These are phyloP conservation scores for Gymnocypris eckloni DNA, from an alignment of 2,797 vertebrate genomes.

Conservation along the genomic window DNA sequence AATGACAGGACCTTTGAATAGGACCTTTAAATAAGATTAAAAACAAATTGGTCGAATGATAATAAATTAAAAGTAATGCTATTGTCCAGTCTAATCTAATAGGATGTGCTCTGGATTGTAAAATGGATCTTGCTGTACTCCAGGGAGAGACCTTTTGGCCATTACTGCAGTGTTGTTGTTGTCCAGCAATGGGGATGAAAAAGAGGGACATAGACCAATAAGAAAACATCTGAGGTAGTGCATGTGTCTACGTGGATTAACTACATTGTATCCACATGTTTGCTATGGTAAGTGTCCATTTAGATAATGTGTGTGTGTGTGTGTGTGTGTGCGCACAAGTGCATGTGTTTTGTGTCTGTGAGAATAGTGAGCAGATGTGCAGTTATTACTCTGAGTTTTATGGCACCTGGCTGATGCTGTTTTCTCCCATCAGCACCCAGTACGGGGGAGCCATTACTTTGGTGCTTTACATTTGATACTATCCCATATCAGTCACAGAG, in stretches of 20 bases:
- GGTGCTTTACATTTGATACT: constrained; percentile 47
- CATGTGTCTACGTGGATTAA: constrained; percentile 4
- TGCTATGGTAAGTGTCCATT: constrained; percentile 15
- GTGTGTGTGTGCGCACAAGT: constrained; percentile 11
- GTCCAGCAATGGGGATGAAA: constrained; percentile 46
- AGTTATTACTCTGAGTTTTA: constrained; percentile 59
- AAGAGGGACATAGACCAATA: constrained; percentile 46
- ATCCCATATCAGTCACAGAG: constrained; percentile 40
- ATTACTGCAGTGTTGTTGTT: constrained; percentile 49
- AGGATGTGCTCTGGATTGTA: constrained; percentile 56
- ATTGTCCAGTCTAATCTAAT: constrained; percentile 65
- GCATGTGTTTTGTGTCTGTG: constrained; percentile 50
- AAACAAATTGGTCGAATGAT: constrained; percentile 47
- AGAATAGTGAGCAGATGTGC: constrained; percentile 59
- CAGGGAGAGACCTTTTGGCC: constrained; percentile 44
- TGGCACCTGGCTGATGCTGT: constrained; percentile 26
- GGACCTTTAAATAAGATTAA: constrained; percentile 57
- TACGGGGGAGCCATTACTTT: constrained; percentile 39
- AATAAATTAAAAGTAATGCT: constrained; percentile 63
- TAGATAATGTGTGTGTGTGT: constrained; percentile 14
- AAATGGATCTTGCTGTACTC: constrained; percentile 54
- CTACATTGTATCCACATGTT: background rate
- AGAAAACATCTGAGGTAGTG: constrained; percentile 44
- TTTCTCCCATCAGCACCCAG: constrained; percentile 42
- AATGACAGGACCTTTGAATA: constrained; percentile 52